Conservation (phyloP, 1,140 invertebrate species). For the Aphidius gifuensis region DNA sequence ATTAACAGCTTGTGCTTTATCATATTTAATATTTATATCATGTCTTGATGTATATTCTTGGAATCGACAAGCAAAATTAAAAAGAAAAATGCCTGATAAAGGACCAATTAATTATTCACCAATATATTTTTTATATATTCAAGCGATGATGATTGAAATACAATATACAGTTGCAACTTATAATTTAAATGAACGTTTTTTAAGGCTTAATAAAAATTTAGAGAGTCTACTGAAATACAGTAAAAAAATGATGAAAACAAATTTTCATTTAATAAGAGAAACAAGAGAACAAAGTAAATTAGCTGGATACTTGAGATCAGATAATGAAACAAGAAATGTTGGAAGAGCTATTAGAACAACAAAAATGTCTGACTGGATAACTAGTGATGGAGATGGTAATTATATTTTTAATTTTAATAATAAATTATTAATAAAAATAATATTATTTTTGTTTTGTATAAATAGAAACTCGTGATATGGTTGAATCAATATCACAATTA, state of each 20-base stretch:
- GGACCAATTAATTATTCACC: slow-evolving; percentile 49
- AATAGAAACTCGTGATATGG: slow-evolving; percentile 22
- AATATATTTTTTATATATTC: slow-evolving; percentile 47
- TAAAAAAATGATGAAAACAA: slow-evolving; percentile 36
- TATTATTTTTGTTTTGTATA: too few species aligned
- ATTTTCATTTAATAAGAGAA: slow-evolving; percentile 23
- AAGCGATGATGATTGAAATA: slow-evolving; percentile 44
- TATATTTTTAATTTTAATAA: slow-evolving; percentile 5
- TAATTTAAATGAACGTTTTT: slow-evolving; percentile 44
- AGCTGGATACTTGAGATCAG: slow-evolving; percentile 27
- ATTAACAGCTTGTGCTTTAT: slow-evolving; percentile 21
- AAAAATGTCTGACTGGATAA: slow-evolving; percentile 33
- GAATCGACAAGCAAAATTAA: slow-evolving; percentile 30
- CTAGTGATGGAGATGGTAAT: slow-evolving; percentile 29
- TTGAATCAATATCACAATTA: slow-evolving; percentile 37
- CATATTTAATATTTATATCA: slow-evolving; percentile 36
- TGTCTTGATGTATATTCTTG: slow-evolving; percentile 40
- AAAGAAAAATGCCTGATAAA: slow-evolving; percentile 37
- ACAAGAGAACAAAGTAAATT: slow-evolving; percentile 29
- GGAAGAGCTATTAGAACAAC: slow-evolving; percentile 28
- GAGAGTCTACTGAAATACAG: slow-evolving; percentile 36
- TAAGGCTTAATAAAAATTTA: slow-evolving; percentile 42
- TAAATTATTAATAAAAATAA: slow-evolving; percentile 14
- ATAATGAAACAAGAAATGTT: slow-evolving; percentile 27
- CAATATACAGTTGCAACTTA: slow-evolving; percentile 45